These are phyloP conservation scores for Cynopterus sphinx DNA, from an alignment of 2,797 vertebrate genomes.

Conservation along the genomic window DNA sequence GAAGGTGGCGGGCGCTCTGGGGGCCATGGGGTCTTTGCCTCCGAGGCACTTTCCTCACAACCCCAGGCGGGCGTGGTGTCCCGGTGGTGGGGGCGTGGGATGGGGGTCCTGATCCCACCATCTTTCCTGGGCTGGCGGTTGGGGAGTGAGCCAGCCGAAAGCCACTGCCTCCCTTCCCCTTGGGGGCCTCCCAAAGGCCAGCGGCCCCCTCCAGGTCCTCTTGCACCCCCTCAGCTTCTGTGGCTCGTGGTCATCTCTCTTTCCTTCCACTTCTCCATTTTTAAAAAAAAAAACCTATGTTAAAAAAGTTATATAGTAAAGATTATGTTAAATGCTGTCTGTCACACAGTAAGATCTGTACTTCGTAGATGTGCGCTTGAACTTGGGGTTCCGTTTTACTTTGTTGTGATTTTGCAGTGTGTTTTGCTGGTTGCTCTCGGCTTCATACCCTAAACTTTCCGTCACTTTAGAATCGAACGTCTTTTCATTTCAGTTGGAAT, in stretches of 20 bases:
- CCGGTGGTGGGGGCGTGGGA: neutral
- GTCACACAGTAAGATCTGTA: neutral
- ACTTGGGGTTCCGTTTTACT: neutral
- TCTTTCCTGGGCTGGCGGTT: neutral
- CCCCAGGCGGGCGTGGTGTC: neutral
- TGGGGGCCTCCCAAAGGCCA: neutral
- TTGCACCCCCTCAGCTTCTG: neutral
- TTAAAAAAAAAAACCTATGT: neutral
- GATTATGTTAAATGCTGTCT: neutral
- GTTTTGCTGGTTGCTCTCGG: neutral
- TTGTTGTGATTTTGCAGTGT: neutral
- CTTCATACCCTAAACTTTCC: neutral
- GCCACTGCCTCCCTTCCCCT: fast-evolving
- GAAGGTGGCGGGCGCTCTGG: neutral
- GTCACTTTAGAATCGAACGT: neutral
- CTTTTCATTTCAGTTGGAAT: too few relatives aligned
- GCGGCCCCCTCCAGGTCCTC: neutral
- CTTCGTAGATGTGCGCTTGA: neutral
- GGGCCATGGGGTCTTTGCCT: neutral
- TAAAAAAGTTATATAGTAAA: neutral
- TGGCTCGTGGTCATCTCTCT: neutral
- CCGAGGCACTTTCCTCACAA: neutral
- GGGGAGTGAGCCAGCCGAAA: neutral
- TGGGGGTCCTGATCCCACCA: neutral
- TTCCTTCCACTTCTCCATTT: neutral